Percentiles rank a stretch among this genome's conserved stretches.
Evolutionary conservation across 2,113 vertebrate species (phyloP).

Genomic region (Pimephales promelas): DNA sequence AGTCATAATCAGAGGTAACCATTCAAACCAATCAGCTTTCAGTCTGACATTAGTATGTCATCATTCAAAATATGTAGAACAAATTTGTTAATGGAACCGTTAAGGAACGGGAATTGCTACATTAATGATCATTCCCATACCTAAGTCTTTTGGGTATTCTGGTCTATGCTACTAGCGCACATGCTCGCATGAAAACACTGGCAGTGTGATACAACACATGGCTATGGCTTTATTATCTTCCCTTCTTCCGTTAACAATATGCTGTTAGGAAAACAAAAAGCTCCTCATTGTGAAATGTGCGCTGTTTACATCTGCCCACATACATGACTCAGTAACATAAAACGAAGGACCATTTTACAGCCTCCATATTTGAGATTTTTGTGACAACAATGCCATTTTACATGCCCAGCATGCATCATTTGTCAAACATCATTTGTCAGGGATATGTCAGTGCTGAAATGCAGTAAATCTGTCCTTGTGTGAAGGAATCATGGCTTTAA

Average conservation of each 20-base stretch:
- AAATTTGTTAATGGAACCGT: no score
- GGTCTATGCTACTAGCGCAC: not conserved
- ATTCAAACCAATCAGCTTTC: no score
- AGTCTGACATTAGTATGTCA: no score
- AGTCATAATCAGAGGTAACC: no score
- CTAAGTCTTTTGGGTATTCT: not conserved
- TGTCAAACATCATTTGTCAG: not conserved
- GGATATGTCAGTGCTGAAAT: not conserved
- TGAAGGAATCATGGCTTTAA: constrained; percentile 5
- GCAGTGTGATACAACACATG: not conserved
- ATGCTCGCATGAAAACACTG: not conserved
- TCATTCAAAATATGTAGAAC: no score
- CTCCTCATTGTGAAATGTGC: not conserved
- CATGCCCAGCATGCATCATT: not conserved
- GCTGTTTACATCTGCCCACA: constrained; percentile 7
- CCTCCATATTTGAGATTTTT: constrained; percentile 15
- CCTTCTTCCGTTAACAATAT: not conserved
- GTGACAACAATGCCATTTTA: not conserved
- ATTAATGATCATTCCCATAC: no score
- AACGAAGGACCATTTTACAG: constrained; percentile 17
- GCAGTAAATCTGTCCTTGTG: not conserved
- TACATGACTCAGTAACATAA: constrained; percentile 18
- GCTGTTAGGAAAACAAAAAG: constrained; percentile 12
- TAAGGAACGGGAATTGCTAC: no score
- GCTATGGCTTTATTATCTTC: not conserved